Base-by-base conservation (phyloP, 2,888 invertebrate species). In the Malthinus flaveolus region DNA sequence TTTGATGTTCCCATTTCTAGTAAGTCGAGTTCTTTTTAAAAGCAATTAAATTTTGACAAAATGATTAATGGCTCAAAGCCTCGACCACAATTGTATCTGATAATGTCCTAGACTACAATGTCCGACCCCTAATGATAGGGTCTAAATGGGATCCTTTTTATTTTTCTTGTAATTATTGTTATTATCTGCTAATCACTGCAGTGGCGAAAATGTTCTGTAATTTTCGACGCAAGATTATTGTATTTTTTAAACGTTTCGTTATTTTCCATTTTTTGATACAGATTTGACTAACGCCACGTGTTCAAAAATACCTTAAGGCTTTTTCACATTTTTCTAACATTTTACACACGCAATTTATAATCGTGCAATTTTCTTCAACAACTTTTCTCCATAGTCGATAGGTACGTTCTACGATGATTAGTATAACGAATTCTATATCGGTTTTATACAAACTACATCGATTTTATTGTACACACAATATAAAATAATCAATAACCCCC, bases 1-100 rank as follows among this genome's bases (percentile, higher is more conserved):
- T 61, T 62, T 64, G 64, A 67, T 68, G 69, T 69, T 69, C 69
- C 68, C 68, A 66, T 67, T 69, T 68, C 69, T 67, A 54, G 59
- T 57, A 61, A 57, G 61, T 59, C 57, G 68, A 70, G 70, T 69
- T 70, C 65, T 62, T 56, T 73, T 74, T 70, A 71, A 66, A 70
- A 70, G 74, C 75, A 74, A 76, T 76, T 76, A 76, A 74, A 73
- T 72, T 74, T 74, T 74, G 75, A 75, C 75, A 76, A 75, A 74
- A 76, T 76, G 75, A 76, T 76, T 75, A 75, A 76, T 76, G 72
- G 73, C 67, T 68, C 61, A 69, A 71, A 73, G 72, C 71, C 71
- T 72, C 68, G 68, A 67, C 71, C 71, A 70, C 71, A 72, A 71
- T 68, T 71, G 69, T 69, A 71, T 71, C 70, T 72, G 71, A 73